Evolutionary conservation across 1,140 invertebrate genomes (phyloP), one percentile per base, ranked within the genome.

Genomic region (Drosophila yakuba): DNA sequence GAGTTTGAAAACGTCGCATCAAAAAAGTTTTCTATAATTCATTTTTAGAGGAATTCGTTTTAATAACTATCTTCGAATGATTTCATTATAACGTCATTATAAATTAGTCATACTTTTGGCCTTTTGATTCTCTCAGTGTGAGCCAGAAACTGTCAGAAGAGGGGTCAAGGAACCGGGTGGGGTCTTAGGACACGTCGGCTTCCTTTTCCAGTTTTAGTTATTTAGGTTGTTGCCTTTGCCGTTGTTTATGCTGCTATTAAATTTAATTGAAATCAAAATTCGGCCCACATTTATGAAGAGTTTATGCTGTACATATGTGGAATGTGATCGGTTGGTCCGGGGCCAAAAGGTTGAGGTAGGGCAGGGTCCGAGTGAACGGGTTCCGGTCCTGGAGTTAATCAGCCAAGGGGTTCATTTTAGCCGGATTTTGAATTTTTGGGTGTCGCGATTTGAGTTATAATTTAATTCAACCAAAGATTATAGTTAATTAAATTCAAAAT

Each of bases 261-360:
- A 84, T 77, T 69, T 90, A 90, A 89, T 89, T 90, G 84, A 90
- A 89, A 90, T 80, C 80, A 90, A 89, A 89, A 90, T 56, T 83
- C 48, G 45, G 32, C 35, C 59, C 50, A 58, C 68, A 63, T 62
- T 88, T 76, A 83, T 88, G 75, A 79, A 61, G 68, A 62, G 58
- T 75, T 47, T 45, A 50, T 45, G 61, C 47, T 54, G 50, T 36
- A 10, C 32, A 15, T 32, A 12, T 52, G 55, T 55, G 57, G 58
- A 25, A 63, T 55, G 58, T 32, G 50, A 54, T 23, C 36, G 59
- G n/a, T 61, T 35, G n/a, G 17, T 23, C 58, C 23, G 60, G 59
- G 64, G 60, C 61, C 57, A 64, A 68, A 68, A 68, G 64, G 60
- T 74, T 75, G 60, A 41, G 61, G 60, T 64, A 74, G 71, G 73